Evolutionary conservation across 1,140 invertebrate species (phyloP).

Genomic region (Phocides pigmalion): DNA sequence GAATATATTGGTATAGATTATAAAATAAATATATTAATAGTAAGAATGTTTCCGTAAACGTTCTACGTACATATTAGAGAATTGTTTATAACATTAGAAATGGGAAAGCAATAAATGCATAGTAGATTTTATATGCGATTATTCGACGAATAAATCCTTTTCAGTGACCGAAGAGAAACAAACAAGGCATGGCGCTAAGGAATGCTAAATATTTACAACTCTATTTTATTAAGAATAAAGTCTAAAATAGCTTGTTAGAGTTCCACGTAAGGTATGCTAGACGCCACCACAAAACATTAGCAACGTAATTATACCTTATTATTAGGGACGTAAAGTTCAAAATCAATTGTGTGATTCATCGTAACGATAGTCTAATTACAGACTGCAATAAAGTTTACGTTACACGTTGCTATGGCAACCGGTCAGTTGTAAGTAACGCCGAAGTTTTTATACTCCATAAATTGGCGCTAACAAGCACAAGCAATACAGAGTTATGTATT

Average conservation of each 20-base stretch:
- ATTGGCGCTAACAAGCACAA: too few relatives aligned
- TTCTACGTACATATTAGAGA: not conserved
- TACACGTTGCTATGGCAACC: constrained; percentile 54
- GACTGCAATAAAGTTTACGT: constrained; percentile 50
- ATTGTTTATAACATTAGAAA: not conserved
- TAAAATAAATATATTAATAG: too few relatives aligned
- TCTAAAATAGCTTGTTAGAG: too few relatives aligned
- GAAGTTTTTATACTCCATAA: too few relatives aligned
- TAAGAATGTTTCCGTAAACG: too few relatives aligned
- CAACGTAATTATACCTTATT: not conserved
- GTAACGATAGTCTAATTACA: constrained; percentile 41
- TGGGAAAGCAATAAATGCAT: constrained; percentile 6
- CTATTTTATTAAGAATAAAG: too few relatives aligned
- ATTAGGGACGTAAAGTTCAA: not conserved
- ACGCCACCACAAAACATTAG: not conserved
- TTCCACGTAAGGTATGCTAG: too few relatives aligned
- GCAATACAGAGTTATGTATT: too few relatives aligned
- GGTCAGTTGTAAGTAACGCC: not conserved
- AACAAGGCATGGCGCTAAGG: not conserved
- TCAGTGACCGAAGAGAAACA: not conserved
- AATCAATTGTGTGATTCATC: not conserved
- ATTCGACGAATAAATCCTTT: constrained; percentile 2
- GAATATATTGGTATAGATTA: too few relatives aligned
- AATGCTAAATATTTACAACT: too few relatives aligned
- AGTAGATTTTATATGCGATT: constrained; percentile 9